These are phyloP conservation scores for Neomonachus schauinslandi DNA, from an alignment of 2,113 vertebrate genomes.

Conservation along the genomic window DNA sequence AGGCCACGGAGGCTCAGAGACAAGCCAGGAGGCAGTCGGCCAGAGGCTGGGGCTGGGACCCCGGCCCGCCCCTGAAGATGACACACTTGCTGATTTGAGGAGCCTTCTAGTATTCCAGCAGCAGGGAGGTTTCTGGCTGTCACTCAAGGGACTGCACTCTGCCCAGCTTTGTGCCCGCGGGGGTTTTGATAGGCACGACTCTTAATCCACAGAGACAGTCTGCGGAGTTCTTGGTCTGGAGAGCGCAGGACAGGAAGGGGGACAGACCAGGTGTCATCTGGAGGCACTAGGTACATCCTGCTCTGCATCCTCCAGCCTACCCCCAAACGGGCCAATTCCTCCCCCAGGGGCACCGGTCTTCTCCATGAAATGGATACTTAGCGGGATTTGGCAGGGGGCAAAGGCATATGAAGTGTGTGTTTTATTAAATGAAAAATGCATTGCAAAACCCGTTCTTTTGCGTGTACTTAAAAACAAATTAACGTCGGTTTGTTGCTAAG, in stretches of 20 bases:
- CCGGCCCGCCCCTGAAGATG: not conserved
- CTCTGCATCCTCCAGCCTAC: not conserved
- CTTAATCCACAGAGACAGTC: not conserved
- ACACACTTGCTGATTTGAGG: not conserved
- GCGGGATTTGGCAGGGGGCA: not conserved
- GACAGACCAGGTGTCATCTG: not conserved
- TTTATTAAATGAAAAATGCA: not conserved
- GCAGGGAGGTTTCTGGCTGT: not conserved
- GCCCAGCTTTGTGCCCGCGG: not conserved
- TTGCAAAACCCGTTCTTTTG: not conserved
- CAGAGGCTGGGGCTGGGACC: not conserved
- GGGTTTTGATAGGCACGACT: not conserved
- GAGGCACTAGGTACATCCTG: not conserved
- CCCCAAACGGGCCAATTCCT: rapidly evolving
- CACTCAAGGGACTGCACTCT: not conserved
- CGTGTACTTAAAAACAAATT: not conserved
- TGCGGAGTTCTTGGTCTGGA: not conserved
- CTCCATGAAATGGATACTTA: not conserved
- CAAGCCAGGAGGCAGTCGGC: not conserved
- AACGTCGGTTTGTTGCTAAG: not conserved
- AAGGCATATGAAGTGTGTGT: not conserved
- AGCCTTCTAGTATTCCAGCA: not conserved
- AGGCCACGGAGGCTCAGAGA: not conserved
- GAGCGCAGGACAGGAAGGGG: not conserved
- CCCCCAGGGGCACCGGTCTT: not conserved